Base-by-base conservation (phyloP, 2,113 vertebrate genomes). In the Nymphicus hollandicus region DNA sequence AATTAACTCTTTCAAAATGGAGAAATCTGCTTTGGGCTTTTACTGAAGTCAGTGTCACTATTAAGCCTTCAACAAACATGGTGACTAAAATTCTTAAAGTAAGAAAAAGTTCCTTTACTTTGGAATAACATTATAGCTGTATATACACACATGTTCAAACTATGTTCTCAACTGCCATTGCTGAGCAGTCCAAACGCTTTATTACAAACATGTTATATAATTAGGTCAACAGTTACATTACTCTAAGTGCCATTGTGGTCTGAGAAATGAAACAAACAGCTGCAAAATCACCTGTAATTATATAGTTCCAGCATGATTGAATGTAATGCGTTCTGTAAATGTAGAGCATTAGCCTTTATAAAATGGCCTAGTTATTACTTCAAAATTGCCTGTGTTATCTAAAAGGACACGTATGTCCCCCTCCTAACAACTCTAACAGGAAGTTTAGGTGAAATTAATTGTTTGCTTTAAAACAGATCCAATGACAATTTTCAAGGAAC, bases 211-310 rank as follows among this genome's bases (percentile, higher is more conserved):
- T 17, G 37, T 92, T 88, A 72, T 56, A 64, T 52, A 79, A 87
- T 94, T 91, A 92, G 56, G 44, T 72, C 73, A 93, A 52, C 92
- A 92, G 95, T 92, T 89, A 35, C 11, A 33, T 96, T 96, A 88
- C 29, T 70, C 39, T 79, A 73, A 93, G 77, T 93, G 77, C 88
- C 52, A 84, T 92, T 53, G 12, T 28, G 56, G 47, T 53, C 63
- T 84, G 73, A 93, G 73, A 81, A 91, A 92, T 92, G 77, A 95
- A 91, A 88, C 49, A 95, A 91, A 95, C 68, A 91, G 86, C 68
- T 91, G 60, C 68, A 96, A 93, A 94, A 93, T 94, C 90, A 92
- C 83, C 95, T 96, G 49, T 74, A 92, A 95, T 93, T 93, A 76
- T 37, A 13, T 28, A 52, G 47, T 61, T 79, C 52, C 58, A 70